Base-by-base conservation (phyloP, 2,888 invertebrate genomes). In the Melieria omissa region DNA sequence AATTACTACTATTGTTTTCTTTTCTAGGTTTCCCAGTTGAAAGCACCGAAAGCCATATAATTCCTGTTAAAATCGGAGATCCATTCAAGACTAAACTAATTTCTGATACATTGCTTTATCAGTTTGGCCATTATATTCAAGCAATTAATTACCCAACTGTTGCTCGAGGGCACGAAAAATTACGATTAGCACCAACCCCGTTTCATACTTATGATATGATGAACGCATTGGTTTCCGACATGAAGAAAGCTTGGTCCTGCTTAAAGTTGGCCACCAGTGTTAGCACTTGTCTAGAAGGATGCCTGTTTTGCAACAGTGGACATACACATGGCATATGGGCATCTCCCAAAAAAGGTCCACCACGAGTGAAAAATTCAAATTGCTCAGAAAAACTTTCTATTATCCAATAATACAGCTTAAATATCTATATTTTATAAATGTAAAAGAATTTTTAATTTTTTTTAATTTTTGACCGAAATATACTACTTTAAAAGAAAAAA, bases 71-170 rank as follows among this genome's bases (percentile, higher is more conserved):
- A 87, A 93, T 98, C 79, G 95, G 95, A 58, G 93, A 98, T 86
- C 96, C 98, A 0, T 90, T 91, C 71, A 89, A 93, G 77, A 93
- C 94, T 80, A 92, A 91, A 6, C 90, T 92, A 79, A 91, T 98
- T 73, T 96, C 96, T 0, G 96, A 97, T 85, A 89, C 93, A 58
- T 89, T 99, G 58, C 89, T 99, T 88, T 90, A 90, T 81, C 90
- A 94, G 73, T 92, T 92, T 83, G 95, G 96, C 0, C 97, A 98
- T 84, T 99, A 99, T 83, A 94, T 98, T 47, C 98, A 98, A 88
- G 95, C 98, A n/a, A 99, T 99, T 80, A 98, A 99, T 88, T 97
- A 97, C 88, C 98, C 98, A 6, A 99, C 98, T 0, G 98, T 99
- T 3, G 93, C 96, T 1, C 91, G 94, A 77, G 98, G 98, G 0